Percentiles rank a stretch among this genome's conserved stretches.
These are phyloP conservation scores for Crocuta crocuta DNA, from an alignment of 2,113 vertebrate genomes.

Conservation along the genomic window DNA sequence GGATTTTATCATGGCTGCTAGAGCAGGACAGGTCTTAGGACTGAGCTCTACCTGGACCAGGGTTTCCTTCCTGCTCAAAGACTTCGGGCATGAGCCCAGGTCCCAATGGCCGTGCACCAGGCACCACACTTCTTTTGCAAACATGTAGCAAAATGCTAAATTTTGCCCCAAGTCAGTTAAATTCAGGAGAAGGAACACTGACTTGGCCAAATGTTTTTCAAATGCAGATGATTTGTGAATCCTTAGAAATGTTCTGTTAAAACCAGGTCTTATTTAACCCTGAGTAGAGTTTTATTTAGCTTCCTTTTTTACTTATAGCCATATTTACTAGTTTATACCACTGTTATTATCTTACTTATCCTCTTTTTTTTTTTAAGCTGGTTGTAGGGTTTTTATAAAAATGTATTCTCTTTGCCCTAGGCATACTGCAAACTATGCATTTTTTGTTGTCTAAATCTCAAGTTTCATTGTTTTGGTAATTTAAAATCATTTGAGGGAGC, in stretches of 20 bases:
- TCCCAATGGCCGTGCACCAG: neutral
- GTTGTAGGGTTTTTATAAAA: neutral
- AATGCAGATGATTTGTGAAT: neutral
- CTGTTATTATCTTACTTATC: neutral
- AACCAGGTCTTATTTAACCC: neutral
- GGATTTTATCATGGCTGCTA: neutral
- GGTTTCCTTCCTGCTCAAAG: neutral
- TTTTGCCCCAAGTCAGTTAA: neutral
- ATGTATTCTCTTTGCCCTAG: neutral
- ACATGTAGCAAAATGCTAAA: neutral
- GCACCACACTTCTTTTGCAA: neutral
- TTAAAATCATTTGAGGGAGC: neutral
- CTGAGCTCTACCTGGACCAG: neutral
- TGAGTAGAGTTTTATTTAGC: neutral
- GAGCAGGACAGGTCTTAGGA: neutral
- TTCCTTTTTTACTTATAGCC: neutral
- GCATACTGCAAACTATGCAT: neutral
- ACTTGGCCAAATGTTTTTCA: neutral
- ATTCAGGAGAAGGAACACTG: neutral
- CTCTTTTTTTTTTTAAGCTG: neutral
- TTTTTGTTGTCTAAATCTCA: neutral
- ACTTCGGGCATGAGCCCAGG: neutral
- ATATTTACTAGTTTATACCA: neutral
- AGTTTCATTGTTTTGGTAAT: neutral
- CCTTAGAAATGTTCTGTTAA: neutral